phyloP scores from a whole-genome alignment of 1,140 invertebrate genomes.

The Ylistrum balloti region DNA sequence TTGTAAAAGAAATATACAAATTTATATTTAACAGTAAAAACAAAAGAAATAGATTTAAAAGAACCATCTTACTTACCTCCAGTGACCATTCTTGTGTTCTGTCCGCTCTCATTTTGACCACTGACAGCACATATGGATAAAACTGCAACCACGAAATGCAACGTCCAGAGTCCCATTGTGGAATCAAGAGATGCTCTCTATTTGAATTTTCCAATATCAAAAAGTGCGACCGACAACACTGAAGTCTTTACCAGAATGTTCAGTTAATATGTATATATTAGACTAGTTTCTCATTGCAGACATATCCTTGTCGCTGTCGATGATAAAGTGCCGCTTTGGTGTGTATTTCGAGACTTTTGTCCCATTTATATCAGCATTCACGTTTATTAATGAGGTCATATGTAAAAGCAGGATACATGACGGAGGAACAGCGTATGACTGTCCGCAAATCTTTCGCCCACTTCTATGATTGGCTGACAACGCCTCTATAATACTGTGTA shows the following conservation, averaged over 20 bases:
- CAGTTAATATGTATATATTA: too few species aligned
- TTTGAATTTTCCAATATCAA: too few species aligned
- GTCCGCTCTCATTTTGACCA: not conserved
- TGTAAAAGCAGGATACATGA: constrained; percentile 18
- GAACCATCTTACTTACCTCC: not conserved
- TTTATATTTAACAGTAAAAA: too few species aligned
- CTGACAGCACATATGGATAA: not conserved
- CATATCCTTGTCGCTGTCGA: not conserved
- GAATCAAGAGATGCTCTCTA: not conserved
- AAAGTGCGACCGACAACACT: too few species aligned
- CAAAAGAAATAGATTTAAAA: too few species aligned
- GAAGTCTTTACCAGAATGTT: too few species aligned
- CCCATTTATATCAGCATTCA: not conserved
- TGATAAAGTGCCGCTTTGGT: not conserved
- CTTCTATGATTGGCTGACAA: constrained; percentile 23
- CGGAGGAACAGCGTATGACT: constrained; percentile 14
- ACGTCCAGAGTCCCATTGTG: not conserved
- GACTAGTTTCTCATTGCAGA: too few species aligned
- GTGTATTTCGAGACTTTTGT: not conserved
- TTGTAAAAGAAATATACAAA: too few species aligned
- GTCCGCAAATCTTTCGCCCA: constrained; percentile 21
- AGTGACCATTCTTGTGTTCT: not conserved
- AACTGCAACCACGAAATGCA: not conserved
- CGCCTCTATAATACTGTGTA: not conserved
- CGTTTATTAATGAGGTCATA: not conserved